Evolutionary conservation across 2,888 invertebrate genomes (phyloP), one percentile per base, ranked within the genome.

Genomic region (Branchinecta sandiegonensis): DNA sequence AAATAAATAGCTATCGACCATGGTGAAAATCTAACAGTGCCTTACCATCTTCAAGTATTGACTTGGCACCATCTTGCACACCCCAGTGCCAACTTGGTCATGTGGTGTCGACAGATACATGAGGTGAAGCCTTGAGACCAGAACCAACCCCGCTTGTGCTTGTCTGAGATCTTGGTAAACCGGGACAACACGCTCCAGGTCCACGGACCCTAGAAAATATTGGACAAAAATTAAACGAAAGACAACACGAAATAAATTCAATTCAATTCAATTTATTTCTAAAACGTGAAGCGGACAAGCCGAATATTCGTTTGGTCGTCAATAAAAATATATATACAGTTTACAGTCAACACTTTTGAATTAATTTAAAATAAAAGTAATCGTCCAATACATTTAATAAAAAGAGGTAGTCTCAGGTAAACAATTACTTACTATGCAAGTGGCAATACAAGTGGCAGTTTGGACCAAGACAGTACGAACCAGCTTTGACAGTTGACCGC

Each of bases 51-150:
- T 79, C 74, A 85, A 85, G 74, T 85, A 87, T 66, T 81, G 76
- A 65, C 77, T 75, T 48, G 79, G 76, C 73, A 80, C 78, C 0
- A 83, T 84, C 66, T 77, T 79, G 23, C 86, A 56, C 8, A 17
- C 14, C 14, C 56, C 76, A 68, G 82, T 81, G 67, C 82, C 82
- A 2, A 81, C 77, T 70, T 85, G 77, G 74, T 88, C 86, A 76
- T 90, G 85, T 13, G 90, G 89, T 23, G 92, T 88, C 69, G 94
- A 87, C 48, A 95, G 80, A 79, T 89, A 94, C 67, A 96, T 79
- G 23, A 97, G 81, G 78, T 97, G 96, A 50, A 94, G 82, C 75
- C 86, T 84, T 72, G 89, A 89, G 73, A 86, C 78, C 66, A 96
- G 81, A 13, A 94, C 89, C 69, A 96, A 79, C 66, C 86, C 84